Conservation (phyloP, 2,888 invertebrate species). For the Calliopum simillimum region DNA sequence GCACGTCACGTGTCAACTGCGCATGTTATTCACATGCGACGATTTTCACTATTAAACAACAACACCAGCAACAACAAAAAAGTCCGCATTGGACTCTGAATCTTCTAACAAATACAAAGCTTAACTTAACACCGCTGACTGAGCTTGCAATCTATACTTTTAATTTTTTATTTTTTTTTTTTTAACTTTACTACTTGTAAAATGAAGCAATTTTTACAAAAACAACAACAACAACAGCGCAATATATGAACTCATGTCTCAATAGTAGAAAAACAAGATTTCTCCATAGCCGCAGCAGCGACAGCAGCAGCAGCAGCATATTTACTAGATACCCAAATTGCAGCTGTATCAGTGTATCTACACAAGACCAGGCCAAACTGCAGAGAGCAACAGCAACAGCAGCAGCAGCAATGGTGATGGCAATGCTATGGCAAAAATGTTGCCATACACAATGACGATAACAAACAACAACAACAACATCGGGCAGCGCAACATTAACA, state of each 20-base stretch:
- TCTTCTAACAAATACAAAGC: background rate
- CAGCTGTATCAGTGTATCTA: conserved; percentile 11
- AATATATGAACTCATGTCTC: background rate
- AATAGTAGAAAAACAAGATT: conserved; percentile 11
- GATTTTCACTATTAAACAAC: background rate
- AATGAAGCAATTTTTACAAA: background rate
- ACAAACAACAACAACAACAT: no score
- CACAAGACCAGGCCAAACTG: background rate
- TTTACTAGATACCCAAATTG: conserved; percentile 1
- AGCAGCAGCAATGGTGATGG: conserved; percentile 6
- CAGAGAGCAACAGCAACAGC: background rate
- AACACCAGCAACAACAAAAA: no score
- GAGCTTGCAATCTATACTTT: background rate
- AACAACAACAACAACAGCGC: conserved; percentile 10
- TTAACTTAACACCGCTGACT: background rate
- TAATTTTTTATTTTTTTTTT: conserved; percentile 10
- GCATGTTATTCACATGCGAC: conserved; percentile 16
- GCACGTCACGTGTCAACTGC: conserved; percentile 20
- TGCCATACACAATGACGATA: conserved; percentile 3
- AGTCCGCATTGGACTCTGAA: conserved; percentile 9
- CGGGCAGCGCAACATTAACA: no score
- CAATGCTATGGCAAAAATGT: conserved; percentile 14
- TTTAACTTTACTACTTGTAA: background rate
- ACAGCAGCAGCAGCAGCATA: background rate
- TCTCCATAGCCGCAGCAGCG: conserved; percentile 1